Percentiles rank a stretch among this genome's conserved stretches.
Evolutionary conservation across 2,113 vertebrate species (phyloP).

Genomic region (Siniperca chuatsi): DNA sequence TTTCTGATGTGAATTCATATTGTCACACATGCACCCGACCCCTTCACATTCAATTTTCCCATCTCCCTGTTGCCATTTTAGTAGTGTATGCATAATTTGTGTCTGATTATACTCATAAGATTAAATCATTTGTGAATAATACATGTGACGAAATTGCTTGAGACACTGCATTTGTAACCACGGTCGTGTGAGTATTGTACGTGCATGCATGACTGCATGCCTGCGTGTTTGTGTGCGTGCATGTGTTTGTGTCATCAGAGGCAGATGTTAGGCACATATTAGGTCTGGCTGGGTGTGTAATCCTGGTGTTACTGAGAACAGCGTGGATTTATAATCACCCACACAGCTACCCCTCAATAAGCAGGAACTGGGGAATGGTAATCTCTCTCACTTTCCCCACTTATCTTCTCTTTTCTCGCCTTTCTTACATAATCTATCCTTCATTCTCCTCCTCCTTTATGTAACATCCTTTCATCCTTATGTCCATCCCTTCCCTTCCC

Average conservation of each 20-base stretch:
- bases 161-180: constrained; percentile 38
- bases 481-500: constrained; percentile 39
- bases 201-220: constrained; percentile 9
- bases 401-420: constrained; percentile 45
- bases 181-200: constrained; percentile 7
- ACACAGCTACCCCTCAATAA: constrained; percentile 70
- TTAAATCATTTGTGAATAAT: constrained; percentile 56
- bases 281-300: constrained; percentile 78
- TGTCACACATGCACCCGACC: constrained; percentile 29
- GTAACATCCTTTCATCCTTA: constrained; percentile 64
- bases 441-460: constrained; percentile 62
- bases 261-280: constrained; percentile 78
- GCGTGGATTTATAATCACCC: constrained; percentile 76
- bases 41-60: constrained; percentile 7
- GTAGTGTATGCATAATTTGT: constrained; percentile 20
- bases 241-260: constrained; percentile 58
- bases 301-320: constrained; percentile 79
- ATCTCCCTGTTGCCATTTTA: constrained; percentile 2
- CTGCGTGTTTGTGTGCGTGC: neutral
- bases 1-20: constrained; percentile 46
- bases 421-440: constrained; percentile 50
- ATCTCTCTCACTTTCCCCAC: constrained; percentile 69
- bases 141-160: constrained; percentile 36
- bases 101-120: constrained; percentile 38
- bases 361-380: constrained; percentile 66